Evolutionary conservation across 1,140 invertebrate species (phyloP).

Genomic region (Bacillus rossius): DNA sequence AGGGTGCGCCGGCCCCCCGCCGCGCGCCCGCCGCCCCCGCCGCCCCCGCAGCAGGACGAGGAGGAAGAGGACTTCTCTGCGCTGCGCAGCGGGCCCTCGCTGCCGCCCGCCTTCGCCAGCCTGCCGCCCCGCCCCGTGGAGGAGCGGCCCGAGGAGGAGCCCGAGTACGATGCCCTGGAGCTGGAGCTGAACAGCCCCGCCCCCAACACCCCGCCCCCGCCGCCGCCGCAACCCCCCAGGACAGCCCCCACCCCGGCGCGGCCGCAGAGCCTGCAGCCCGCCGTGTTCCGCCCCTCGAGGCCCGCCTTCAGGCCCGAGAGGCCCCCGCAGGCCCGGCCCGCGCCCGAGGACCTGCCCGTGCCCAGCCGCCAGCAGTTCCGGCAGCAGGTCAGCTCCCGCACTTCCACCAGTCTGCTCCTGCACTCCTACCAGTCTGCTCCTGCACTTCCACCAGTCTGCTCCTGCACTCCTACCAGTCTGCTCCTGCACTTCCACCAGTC

Average conservation of each 20-base stretch:
- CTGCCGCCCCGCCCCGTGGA: neutral
- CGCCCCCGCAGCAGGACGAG: neutral
- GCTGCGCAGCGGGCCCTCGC: neutral
- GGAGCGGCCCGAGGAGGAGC: neutral
- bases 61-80: neutral
- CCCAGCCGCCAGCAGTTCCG: conserved; percentile 6
- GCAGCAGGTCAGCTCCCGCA: neutral
- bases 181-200: neutral
- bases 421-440: no score
- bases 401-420: neutral
- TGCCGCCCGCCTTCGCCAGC: neutral
- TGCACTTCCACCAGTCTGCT: no score
- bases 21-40: neutral
- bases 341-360: neutral
- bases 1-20: neutral
- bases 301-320: conserved; percentile 1
- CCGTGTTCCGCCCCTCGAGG: neutral
- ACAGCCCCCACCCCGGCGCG: neutral
- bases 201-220: neutral
- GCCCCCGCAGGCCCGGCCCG: neutral
- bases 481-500: no score
- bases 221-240: neutral
- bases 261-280: neutral
- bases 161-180: neutral
- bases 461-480: no score